Percentiles rank a stretch among this genome's conserved stretches.
Conservation (phyloP, 2,113 vertebrate genomes). For the Tonatia bakeri region DNA sequence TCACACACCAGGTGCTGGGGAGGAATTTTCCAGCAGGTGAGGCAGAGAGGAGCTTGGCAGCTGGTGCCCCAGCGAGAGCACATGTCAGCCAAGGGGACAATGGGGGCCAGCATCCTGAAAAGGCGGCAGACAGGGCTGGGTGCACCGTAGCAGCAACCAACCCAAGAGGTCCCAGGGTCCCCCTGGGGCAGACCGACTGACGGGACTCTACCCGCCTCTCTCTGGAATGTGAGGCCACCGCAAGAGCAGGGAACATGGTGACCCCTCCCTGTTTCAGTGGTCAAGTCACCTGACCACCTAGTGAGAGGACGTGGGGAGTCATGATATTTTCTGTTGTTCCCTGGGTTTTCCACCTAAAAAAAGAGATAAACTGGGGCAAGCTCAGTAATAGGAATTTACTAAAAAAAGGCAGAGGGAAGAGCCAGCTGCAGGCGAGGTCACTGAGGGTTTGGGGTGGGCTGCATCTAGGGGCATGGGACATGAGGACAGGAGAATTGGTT, state of each 20-base stretch:
- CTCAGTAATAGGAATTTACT: background rate
- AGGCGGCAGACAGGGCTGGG: background rate
- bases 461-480: background rate
- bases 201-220: background rate
- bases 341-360: background rate
- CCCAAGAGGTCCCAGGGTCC: background rate
- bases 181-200: background rate
- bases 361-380: background rate
- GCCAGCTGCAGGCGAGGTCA: background rate
- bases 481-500: rapidly evolving
- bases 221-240: background rate
- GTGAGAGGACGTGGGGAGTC: too few relatives aligned
- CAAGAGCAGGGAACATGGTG: background rate
- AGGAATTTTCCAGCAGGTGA: background rate
- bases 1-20: background rate
- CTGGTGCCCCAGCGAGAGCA: rapidly evolving
- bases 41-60: background rate
- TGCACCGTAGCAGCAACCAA: too few relatives aligned
- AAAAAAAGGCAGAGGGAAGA: background rate
- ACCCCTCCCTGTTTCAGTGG: background rate
- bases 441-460: background rate
- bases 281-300: background rate
- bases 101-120: background rate
- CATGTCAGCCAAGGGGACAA: rapidly evolving
- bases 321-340: too few relatives aligned